A percentile compares a stretch with the other conserved stretches of the same genome.
Evolutionary conservation across 2,888 invertebrate species (phyloP).

Genomic region (Epistrophe grossulariae): DNA sequence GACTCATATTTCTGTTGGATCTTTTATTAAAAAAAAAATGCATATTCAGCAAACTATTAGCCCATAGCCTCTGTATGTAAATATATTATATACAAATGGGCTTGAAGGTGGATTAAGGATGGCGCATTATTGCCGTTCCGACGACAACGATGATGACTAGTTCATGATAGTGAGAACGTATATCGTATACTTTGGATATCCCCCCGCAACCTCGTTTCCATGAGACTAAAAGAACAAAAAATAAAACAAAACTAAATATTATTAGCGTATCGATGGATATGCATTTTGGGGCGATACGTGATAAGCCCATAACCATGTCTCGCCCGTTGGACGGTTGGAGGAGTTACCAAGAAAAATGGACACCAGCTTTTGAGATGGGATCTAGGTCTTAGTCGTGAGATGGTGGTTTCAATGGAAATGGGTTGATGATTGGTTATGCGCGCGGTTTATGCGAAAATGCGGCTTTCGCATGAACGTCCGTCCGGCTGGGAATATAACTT

Average conservation of each 20-base stretch:
- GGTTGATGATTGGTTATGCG: constrained; percentile 57
- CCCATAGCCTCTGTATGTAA: constrained; percentile 47
- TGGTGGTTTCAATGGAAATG: constrained; percentile 62
- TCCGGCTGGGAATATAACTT: constrained; percentile 37
- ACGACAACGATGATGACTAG: constrained; percentile 64
- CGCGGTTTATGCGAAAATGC: constrained; percentile 60
- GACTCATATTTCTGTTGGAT: constrained; percentile 60
- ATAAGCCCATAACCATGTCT: constrained; percentile 73
- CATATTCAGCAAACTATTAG: constrained; percentile 71
- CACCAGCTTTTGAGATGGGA: constrained; percentile 59
- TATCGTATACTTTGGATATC: constrained; percentile 1
- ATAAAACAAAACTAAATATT: constrained; percentile 66
- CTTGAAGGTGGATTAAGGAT: constrained; percentile 40
- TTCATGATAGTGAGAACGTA: constrained; percentile 70
- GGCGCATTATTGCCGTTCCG: constrained; percentile 19
- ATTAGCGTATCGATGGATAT: constrained; percentile 74
- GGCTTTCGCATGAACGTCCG: constrained; percentile 67
- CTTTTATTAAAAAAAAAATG: constrained; percentile 51
- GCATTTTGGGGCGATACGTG: constrained; percentile 75
- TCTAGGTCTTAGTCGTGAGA: constrained; percentile 70
- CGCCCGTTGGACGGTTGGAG: constrained; percentile 34
- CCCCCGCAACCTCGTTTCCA: background rate
- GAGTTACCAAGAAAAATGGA: constrained; percentile 65
- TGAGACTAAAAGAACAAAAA: constrained; percentile 17
- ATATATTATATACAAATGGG: constrained; percentile 39